Conservation (phyloP, 1,140 invertebrate species). For the Metaphire vulgaris region DNA sequence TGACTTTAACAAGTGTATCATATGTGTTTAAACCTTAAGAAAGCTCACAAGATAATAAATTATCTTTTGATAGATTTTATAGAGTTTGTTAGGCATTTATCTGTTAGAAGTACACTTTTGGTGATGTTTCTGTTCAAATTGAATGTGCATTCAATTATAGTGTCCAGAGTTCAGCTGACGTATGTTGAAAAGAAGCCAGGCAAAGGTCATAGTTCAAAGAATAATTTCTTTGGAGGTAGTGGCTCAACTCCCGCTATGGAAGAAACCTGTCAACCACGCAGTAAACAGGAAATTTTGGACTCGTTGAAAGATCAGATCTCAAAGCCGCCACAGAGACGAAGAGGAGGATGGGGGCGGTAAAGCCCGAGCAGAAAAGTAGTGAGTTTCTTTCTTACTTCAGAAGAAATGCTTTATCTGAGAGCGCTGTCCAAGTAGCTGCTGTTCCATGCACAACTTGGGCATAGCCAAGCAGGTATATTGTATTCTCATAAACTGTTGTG, state of each 20-base stretch:
- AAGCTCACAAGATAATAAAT: neutral
- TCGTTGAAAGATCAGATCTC: neutral
- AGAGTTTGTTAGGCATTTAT: too few relatives aligned
- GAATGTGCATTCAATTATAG: too few relatives aligned
- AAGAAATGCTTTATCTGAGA: too few relatives aligned
- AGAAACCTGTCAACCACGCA: neutral
- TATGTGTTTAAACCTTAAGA: neutral
- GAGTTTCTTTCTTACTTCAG: neutral
- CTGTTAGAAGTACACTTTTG: too few relatives aligned
- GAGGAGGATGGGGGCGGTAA: neutral
- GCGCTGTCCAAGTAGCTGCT: too few relatives aligned
- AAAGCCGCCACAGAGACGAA: neutral
- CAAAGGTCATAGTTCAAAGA: neutral
- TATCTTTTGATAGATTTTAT: too few relatives aligned
- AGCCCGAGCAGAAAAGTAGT: neutral
- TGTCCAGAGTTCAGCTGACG: neutral
- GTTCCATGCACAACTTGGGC: too few relatives aligned
- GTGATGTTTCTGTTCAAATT: too few relatives aligned
- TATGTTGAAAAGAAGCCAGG: neutral
- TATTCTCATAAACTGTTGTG: too few relatives aligned
- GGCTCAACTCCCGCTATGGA: neutral
- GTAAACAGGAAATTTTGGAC: neutral
- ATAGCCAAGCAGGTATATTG: too few relatives aligned
- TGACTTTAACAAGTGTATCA: neutral
- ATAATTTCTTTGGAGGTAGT: neutral